Percentiles rank a stretch among this genome's conserved stretches.
Conservation (phyloP, 1,140 invertebrate species). For the Saccostrea cuccullata region DNA sequence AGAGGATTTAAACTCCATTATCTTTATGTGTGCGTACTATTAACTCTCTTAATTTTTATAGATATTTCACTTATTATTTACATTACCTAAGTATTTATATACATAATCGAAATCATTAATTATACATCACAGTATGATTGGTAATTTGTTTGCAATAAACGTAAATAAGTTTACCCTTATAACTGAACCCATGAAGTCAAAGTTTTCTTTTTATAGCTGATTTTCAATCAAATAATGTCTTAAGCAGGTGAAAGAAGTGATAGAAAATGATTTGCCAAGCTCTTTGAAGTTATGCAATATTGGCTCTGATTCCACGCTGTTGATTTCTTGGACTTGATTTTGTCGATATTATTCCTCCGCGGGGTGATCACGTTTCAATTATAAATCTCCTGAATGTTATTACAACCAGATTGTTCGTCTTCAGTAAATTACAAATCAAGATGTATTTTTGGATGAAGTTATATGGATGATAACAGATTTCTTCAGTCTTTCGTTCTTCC, state of each 20-base stretch:
- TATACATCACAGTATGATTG: neutral
- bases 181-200: neutral
- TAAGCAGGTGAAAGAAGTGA: conserved; percentile 18
- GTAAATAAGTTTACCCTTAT: neutral
- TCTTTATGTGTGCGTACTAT: neutral
- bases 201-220: neutral
- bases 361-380: conserved; percentile 35
- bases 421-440: conserved; percentile 29
- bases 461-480: conserved; percentile 16
- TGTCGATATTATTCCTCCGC: neutral
- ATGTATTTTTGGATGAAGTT: neutral
- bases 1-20: neutral
- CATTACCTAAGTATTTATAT: neutral
- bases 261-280: conserved; percentile 1
- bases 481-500: neutral
- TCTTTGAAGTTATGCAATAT: conserved; percentile 27
- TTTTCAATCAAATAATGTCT: conserved; percentile 13
- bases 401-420: conserved; percentile 15
- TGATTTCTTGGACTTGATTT: neutral
- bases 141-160: neutral
- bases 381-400: conserved; percentile 22
- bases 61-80: neutral
- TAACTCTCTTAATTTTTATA: neutral
- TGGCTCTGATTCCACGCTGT: neutral
- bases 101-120: neutral